phyloP scores from a whole-genome alignment of 2,888 invertebrate species.

The Sarcophaga variegata region DNA sequence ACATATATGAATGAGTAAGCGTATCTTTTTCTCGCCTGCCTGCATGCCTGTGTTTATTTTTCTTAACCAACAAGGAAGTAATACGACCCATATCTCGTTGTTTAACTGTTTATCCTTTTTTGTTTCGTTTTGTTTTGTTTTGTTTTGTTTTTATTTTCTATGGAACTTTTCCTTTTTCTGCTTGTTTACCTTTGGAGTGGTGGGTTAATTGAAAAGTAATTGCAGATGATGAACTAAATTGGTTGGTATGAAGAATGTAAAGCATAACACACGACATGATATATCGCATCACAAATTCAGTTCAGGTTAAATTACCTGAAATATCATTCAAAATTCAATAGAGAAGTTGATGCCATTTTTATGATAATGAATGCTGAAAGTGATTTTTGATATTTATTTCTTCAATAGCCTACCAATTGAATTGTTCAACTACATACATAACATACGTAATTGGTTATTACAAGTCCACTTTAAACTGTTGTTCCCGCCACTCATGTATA shows the following conservation, averaged over 20 bases:
- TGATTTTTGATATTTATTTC: too few relatives aligned
- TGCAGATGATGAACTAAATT: background rate
- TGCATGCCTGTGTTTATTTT: conserved; percentile 44
- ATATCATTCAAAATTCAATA: too few relatives aligned
- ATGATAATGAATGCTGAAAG: too few relatives aligned
- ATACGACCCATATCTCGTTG: conserved; percentile 63
- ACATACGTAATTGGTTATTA: too few relatives aligned
- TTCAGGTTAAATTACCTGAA: too few relatives aligned
- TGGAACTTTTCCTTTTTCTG: conserved; percentile 47
- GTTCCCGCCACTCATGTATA: too few relatives aligned
- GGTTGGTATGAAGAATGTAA: background rate
- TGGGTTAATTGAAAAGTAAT: conserved; percentile 10
- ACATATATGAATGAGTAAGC: background rate
- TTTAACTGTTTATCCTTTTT: conserved; percentile 20
- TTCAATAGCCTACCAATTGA: too few relatives aligned
- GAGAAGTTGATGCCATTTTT: too few relatives aligned
- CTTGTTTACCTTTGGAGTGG: conserved; percentile 35
- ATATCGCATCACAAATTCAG: too few relatives aligned
- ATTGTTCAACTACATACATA: too few relatives aligned
- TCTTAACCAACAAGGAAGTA: conserved; percentile 62
- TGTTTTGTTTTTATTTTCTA: conserved; percentile 20
- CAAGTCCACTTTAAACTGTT: too few relatives aligned
- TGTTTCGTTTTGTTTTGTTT: conserved; percentile 10
- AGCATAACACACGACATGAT: too few relatives aligned
- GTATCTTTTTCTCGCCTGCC: background rate